These are phyloP conservation scores for Oreonectes daqikongensis DNA, from an alignment of 2,797 vertebrate species.

Conservation along the genomic window DNA sequence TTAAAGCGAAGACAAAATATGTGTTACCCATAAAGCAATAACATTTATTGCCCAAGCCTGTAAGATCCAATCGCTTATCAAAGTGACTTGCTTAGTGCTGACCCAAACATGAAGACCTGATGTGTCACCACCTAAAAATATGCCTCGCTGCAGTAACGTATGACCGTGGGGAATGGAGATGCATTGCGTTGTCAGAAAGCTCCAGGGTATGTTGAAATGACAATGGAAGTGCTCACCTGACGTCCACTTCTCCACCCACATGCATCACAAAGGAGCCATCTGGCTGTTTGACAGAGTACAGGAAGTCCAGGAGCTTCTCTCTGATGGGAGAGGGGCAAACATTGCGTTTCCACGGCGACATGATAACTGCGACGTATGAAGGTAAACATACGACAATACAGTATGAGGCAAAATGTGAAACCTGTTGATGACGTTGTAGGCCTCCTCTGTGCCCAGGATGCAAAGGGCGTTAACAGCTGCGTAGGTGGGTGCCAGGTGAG, in stretches of 20 bases:
- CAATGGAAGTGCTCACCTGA: slow-evolving; percentile 82
- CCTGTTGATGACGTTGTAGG: slow-evolving; percentile 89
- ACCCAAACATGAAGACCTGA: neutral
- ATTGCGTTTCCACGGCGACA: slow-evolving; percentile 21
- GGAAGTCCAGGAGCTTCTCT: slow-evolving; percentile 90
- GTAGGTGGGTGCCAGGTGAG: slow-evolving; percentile 95
- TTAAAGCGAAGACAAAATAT: neutral
- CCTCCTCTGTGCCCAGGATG: slow-evolving; percentile 93
- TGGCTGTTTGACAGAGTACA: slow-evolving; percentile 89
- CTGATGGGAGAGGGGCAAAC: slow-evolving; percentile 66
- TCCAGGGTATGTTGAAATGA: slow-evolving; percentile 24
- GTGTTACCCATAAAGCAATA: neutral
- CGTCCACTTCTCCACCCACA: slow-evolving; percentile 92
- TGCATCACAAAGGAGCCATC: slow-evolving; percentile 98
- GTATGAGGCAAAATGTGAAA: slow-evolving; percentile 59
- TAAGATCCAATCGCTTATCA: neutral
- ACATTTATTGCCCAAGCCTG: neutral
- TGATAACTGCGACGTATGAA: neutral
- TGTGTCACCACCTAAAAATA: neutral
- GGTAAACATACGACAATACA: neutral
- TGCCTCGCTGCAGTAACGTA: slow-evolving; percentile 3
- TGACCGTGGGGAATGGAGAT: neutral
- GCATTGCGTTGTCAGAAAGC: neutral
- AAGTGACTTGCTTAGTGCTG: neutral
- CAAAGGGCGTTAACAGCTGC: slow-evolving; percentile 93